Base-by-base conservation (phyloP, 2,113 vertebrate genomes). In the Cephalopterus ornatus region DNA sequence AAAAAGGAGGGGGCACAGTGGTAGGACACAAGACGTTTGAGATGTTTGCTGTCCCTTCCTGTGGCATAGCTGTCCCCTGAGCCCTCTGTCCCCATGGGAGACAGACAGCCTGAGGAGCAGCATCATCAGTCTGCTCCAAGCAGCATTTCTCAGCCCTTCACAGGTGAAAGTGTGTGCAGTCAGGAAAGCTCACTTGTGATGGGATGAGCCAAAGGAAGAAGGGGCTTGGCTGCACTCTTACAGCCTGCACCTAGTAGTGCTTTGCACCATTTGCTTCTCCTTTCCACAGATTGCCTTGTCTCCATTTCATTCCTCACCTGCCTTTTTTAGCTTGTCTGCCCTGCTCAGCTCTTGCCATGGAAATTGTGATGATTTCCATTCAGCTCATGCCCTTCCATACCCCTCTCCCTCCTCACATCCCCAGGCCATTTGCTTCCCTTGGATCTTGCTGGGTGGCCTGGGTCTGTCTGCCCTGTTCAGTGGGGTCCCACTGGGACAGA, bases 261-360 rank as follows among this genome's bases (percentile, higher is more conserved):
- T 79, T 58, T 63, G 28, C 26, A 35, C 37, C 24, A 12, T 37
- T 55, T 67, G 8, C 24, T 16, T 75, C 30, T 32, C 37, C 33
- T 72, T 28, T 21, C 20, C 35, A 32, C 12, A 62, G 0, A 23
- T 13, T 44, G 9, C 16, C 30, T 73, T 8, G 8, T 24, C n/a
- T 52, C 41, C 3, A 0, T 74, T 42, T 67, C 47, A 24, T 4
- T 39, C 53, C 23, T 16, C 9, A 14, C 12, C 12, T 32, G 17
- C 22, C 12, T 20, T 50, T 71, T 67, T 68, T 65, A 41, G 10
- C 62, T 62, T 8, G 2, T 22, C 39, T 61, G 16, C 49, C 30
- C 62, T 46, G 52, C 52, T 62, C 0, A 0, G 11, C 8, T 59
- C 53, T 42, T 56, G 32, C 20, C 14, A 0, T 7, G 11, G 75